Evolutionary conservation across 2,113 vertebrate genomes (phyloP).

Genomic region (Chaetorhynchus papuensis): DNA sequence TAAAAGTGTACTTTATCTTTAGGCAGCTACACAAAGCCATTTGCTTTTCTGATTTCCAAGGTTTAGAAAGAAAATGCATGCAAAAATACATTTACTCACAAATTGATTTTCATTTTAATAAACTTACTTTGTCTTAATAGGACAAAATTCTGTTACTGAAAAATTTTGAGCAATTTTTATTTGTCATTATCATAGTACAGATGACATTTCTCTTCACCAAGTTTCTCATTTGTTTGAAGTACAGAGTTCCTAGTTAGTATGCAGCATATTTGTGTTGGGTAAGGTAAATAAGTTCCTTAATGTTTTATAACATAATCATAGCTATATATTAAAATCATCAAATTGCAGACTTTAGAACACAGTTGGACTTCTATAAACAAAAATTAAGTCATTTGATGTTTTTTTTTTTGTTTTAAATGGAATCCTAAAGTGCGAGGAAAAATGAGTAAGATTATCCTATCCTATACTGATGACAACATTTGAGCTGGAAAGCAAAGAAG

Average conservation of each 20-base stretch:
- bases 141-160: not conserved
- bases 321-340: not conserved
- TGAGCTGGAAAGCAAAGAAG: not conserved
- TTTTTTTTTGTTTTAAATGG: not conserved
- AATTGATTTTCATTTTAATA: not conserved
- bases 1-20: not conserved
- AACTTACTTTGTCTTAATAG: not conserved
- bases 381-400: not conserved
- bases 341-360: not conserved
- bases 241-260: not conserved
- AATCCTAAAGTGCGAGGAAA: not conserved
- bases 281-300: not conserved
- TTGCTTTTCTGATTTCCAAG: not conserved
- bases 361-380: constrained; percentile 19
- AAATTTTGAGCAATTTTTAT: not conserved
- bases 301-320: not conserved
- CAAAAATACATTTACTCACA: not conserved
- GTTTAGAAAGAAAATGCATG: not conserved
- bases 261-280: not conserved
- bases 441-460: not conserved
- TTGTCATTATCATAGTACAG: not conserved
- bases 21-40: not conserved
- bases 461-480: not conserved
- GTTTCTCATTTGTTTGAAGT: not conserved
- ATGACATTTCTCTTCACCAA: not conserved